Base-by-base conservation (phyloP, 1,140 invertebrate genomes). In the Octopus sinensis region DNA sequence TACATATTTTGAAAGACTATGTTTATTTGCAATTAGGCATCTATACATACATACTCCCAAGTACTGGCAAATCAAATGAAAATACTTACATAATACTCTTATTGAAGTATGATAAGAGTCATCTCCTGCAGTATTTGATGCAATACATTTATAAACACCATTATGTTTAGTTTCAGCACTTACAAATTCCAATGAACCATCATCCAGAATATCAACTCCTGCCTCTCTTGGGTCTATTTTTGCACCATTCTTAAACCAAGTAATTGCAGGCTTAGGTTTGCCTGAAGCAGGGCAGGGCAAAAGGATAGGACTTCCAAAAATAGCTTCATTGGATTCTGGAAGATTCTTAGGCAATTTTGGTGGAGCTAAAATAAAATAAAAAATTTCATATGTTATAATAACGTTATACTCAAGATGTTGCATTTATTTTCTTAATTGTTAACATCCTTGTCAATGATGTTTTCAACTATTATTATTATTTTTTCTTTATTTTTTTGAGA, bases 91-190 rank as follows among this genome's bases (percentile, higher is more conserved):
- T 84, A 86, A 87, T 52, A 89, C 86, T 82, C 83, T 86, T 7
- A 87, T 83, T 30, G 82, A 85, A 75, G 88, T 85, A 52, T 10
- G 75, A 76, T 90, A 87, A 4, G 86, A 86, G 7, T 84, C 87
- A 68, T 82, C 85, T 7, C 92, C 92, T n/a, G 91, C 91, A 10
- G 87, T 82, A 85, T 91, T 92, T 10, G 86, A 86, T 10, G 92
- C 92, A 12, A 89, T 81, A 84, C 92, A 92, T 53, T 87, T 85
- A 80, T 92, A 93, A 5, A 84, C 80, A 30, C 91, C 92, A 53
- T 90, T 87, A 84, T 92, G 90, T 6, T 87, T 80, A 5, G 86
- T 86, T 68, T 84, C 77, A 0, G 85, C 84, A 13, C 79, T 84
- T 75, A 82, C 52, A 13, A 89, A 83, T 82, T 88, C 83, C 54